Evolutionary conservation across 2,797 vertebrate genomes (phyloP).

Genomic region (Epinephelus awoara): DNA sequence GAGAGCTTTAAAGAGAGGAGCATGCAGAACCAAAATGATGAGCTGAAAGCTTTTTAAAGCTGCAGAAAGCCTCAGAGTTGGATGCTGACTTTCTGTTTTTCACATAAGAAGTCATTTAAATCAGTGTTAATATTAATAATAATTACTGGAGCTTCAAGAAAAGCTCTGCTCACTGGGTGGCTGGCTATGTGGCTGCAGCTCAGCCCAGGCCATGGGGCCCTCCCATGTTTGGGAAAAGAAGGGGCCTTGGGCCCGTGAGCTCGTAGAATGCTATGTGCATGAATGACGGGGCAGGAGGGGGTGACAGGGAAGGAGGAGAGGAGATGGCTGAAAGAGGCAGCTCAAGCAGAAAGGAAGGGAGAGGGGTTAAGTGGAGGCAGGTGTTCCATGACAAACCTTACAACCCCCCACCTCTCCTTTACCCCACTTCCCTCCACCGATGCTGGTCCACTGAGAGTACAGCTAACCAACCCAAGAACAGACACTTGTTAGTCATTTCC

Average conservation of each 20-base stretch:
- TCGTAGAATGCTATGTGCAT: conserved; percentile 63
- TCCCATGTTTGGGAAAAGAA: conserved; percentile 76
- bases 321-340: conserved; percentile 86
- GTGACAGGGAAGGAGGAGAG: conserved; percentile 66
- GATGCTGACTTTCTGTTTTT: background rate
- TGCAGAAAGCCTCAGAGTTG: background rate
- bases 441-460: conserved; percentile 61
- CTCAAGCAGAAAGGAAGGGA: conserved; percentile 89
- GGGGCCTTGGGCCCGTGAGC: conserved; percentile 64
- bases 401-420: conserved; percentile 70
- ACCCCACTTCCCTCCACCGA: conserved; percentile 48
- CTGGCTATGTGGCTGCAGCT: conserved; percentile 70
- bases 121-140: conserved; percentile 8
- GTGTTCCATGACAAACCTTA: conserved; percentile 84
- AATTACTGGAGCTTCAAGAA: conserved; percentile 12
- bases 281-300: conserved; percentile 65
- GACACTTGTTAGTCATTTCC: conserved; percentile 75
- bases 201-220: conserved; percentile 62
- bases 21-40: background rate
- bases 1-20: background rate
- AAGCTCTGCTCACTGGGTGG: conserved; percentile 11
- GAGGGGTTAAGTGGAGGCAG: conserved; percentile 89
- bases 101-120: background rate
- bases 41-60: background rate
- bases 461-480: conserved; percentile 61